Percentiles rank a stretch among this genome's conserved stretches.
These are phyloP conservation scores for Troilus luridus DNA, from an alignment of 2,888 invertebrate genomes.

Conservation along the genomic window DNA sequence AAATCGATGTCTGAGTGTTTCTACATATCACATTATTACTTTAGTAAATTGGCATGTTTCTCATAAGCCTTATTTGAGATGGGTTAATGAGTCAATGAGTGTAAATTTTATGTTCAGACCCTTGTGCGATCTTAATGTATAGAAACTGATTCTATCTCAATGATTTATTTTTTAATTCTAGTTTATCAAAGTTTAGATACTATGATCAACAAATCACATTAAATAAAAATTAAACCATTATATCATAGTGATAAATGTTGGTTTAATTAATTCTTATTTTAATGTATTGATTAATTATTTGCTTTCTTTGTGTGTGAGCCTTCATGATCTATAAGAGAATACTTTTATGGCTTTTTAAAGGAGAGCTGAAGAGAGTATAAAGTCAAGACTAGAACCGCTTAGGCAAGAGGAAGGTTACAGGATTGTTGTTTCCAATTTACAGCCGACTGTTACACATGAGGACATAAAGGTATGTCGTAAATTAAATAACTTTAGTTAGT, in stretches of 20 bases:
- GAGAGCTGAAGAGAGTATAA: conserved; percentile 59
- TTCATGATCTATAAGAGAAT: not conserved
- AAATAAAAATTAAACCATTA: too few species aligned
- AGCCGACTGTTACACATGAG: conserved; percentile 87
- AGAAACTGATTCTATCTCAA: not conserved
- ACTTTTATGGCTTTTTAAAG: conserved; percentile 32
- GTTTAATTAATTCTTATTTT: not conserved
- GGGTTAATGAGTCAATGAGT: too few species aligned
- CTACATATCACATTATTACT: too few species aligned
- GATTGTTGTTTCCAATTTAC: conserved; percentile 92
- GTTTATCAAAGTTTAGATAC: not conserved
- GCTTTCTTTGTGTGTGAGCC: not conserved
- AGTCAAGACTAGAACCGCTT: conserved; percentile 60
- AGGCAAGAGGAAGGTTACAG: conserved; percentile 76
- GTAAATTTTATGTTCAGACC: too few species aligned
- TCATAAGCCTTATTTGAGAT: too few species aligned
- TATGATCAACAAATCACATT: not conserved
- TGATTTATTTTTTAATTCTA: not conserved
- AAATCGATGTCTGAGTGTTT: too few species aligned
- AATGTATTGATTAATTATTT: not conserved
- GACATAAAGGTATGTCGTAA: conserved; percentile 81
- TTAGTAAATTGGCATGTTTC: too few species aligned
- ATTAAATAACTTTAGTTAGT: not conserved
- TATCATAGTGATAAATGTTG: not conserved
- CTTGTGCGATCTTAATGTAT: not conserved